These are phyloP conservation scores for Sphyrna mokarran DNA, from an alignment of 2,113 vertebrate genomes.

Conservation along the genomic window DNA sequence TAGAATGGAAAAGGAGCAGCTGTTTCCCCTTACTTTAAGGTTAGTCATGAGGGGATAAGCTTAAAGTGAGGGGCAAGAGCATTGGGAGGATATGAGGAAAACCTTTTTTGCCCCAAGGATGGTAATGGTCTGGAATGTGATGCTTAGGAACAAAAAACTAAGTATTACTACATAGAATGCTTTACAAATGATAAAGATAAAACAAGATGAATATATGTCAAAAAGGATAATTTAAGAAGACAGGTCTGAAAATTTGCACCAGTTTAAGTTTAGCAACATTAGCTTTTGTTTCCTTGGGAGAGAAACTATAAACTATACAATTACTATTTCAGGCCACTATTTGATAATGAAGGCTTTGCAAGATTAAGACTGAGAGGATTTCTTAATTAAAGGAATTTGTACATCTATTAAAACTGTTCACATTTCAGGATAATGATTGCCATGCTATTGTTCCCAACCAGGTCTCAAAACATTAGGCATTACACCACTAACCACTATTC, in stretches of 20 bases:
- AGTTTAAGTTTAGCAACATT: neutral
- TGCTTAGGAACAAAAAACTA: too few species aligned
- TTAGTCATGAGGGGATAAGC: too few species aligned
- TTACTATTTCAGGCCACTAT: neutral
- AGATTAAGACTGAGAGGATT: neutral
- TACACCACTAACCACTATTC: neutral
- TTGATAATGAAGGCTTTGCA: neutral
- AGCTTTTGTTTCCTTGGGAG: neutral
- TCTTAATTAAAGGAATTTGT: neutral
- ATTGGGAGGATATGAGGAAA: too few species aligned
- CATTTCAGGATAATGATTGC: neutral
- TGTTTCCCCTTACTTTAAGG: too few species aligned
- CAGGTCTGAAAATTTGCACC: neutral
- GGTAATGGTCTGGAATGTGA: too few species aligned
- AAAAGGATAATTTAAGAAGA: neutral
- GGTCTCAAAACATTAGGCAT: neutral
- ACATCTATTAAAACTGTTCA: neutral
- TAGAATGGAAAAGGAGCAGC: too few species aligned
- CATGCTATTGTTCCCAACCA: neutral
- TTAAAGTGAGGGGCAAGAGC: too few species aligned
- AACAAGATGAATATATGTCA: too few species aligned
- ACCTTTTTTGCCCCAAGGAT: too few species aligned
- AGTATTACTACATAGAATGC: neutral
- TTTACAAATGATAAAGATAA: neutral
- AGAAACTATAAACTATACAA: neutral